A percentile compares a stretch with the other conserved stretches of the same genome.
phyloP scores from a whole-genome alignment of 2,888 invertebrate species.

The Lepidochitona cinerea region DNA sequence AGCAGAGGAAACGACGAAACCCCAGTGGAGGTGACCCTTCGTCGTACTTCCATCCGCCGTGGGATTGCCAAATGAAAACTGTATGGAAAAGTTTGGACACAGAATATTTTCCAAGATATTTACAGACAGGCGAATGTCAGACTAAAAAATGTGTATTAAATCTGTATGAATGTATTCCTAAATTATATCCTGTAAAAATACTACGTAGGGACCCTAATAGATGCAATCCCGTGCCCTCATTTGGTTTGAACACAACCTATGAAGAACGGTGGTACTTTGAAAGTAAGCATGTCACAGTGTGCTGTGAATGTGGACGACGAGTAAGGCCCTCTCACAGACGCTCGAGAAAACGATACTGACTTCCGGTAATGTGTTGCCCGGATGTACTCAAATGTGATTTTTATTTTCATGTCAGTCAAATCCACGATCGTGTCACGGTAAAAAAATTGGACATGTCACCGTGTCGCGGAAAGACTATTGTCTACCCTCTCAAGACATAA shows the following conservation, averaged over 20 bases:
- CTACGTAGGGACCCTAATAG: conserved; percentile 53
- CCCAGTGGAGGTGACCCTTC: not conserved
- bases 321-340: conserved; percentile 11
- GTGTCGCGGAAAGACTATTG: not conserved
- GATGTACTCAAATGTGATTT: no score
- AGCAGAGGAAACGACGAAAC: conserved; percentile 14
- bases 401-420: no score
- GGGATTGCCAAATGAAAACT: conserved; percentile 55
- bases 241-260: conserved; percentile 48
- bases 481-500: no score
- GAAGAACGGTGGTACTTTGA: conserved; percentile 58
- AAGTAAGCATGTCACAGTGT: conserved; percentile 48
- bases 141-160: conserved; percentile 58
- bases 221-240: conserved; percentile 58
- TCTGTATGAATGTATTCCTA: conserved; percentile 57
- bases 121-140: conserved; percentile 51
- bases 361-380: not conserved
- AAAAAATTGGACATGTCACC: no score
- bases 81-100: conserved; percentile 43
- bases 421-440: no score
- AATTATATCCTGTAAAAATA: conserved; percentile 56
- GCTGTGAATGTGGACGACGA: conserved; percentile 52
- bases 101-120: conserved; percentile 54
- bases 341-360: not conserved
- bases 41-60: conserved; percentile 43